Evolutionary conservation across 35 echinoderm and acorn worm genomes (phyloP).

Genomic region (Acanthaster planci): DNA sequence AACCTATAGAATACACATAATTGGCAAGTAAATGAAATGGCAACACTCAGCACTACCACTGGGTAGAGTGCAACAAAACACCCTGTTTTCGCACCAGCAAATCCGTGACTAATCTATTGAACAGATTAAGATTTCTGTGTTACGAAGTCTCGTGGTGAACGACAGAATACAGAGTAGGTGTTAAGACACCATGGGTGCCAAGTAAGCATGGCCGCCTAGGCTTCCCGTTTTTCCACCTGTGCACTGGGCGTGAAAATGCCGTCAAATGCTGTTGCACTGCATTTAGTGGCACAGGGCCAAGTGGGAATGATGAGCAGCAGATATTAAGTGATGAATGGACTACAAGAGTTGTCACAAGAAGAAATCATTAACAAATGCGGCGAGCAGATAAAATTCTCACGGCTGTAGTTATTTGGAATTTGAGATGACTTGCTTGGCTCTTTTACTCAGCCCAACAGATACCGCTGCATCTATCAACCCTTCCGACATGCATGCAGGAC

Average conservation of each 20-base stretch:
- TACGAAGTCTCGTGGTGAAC: neutral
- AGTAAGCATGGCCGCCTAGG: neutral
- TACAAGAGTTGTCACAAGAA: neutral
- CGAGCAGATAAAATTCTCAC: too few relatives aligned
- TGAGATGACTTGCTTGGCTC: neutral
- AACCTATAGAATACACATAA: neutral
- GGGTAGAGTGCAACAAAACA: conserved; percentile 17
- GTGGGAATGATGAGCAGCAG: neutral
- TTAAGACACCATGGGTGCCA: neutral
- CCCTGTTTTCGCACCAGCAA: conserved; percentile 14
- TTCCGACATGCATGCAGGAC: neutral
- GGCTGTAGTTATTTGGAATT: too few relatives aligned
- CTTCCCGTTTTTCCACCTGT: conserved; percentile 12
- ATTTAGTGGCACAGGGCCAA: conserved; percentile 10
- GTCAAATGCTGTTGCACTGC: neutral
- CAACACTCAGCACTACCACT: neutral
- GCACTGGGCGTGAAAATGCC: conserved; percentile 2
- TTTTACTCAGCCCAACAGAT: neutral
- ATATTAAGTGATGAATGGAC: conserved; percentile 5
- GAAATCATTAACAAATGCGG: too few relatives aligned
- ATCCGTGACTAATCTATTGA: conserved; percentile 29
- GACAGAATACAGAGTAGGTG: conserved; percentile 7
- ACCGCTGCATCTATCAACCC: neutral
- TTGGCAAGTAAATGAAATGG: conserved; percentile 1
- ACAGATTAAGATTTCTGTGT: conserved; percentile 20